A percentile compares a stretch with the other conserved stretches of the same genome.
These are phyloP conservation scores for Grapholita molesta DNA, from an alignment of 1,140 invertebrate genomes.

Conservation along the genomic window DNA sequence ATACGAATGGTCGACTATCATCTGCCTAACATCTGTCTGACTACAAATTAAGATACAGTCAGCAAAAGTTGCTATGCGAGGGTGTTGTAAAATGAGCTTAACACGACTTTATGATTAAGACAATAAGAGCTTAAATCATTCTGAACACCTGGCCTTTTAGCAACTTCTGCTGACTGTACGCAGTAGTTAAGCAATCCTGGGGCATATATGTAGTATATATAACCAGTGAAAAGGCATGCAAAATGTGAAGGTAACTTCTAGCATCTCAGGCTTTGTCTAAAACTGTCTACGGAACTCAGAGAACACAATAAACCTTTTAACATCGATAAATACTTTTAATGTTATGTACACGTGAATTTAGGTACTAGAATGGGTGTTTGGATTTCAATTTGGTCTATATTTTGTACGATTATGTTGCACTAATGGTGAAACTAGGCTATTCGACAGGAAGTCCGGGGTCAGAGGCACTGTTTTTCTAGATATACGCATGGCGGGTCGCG, in stretches of 20 bases:
- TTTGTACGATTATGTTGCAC: constrained; percentile 69
- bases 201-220: constrained; percentile 21
- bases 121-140: too few relatives aligned
- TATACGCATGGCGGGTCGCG: constrained; percentile 24
- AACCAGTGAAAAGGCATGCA: constrained; percentile 42
- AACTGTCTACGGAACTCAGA: constrained; percentile 40
- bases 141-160: too few relatives aligned
- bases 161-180: background rate
- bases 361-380: constrained; percentile 45
- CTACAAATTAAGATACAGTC: too few relatives aligned
- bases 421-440: constrained; percentile 41
- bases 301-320: constrained; percentile 52
- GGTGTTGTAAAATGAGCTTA: too few relatives aligned
- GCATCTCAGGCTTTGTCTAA: constrained; percentile 62
- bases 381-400: constrained; percentile 67
- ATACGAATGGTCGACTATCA: too few relatives aligned
- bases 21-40: too few relatives aligned
- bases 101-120: too few relatives aligned
- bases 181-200: constrained; percentile 20
- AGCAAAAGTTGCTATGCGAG: too few relatives aligned
- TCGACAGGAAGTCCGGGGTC: background rate
- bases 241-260: constrained; percentile 50
- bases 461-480: background rate
- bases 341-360: constrained; percentile 44
- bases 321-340: constrained; percentile 53